Evolutionary conservation across 2,797 vertebrate genomes (phyloP), one percentile per base, ranked within the genome.

Genomic region (Cottoperca gobio): DNA sequence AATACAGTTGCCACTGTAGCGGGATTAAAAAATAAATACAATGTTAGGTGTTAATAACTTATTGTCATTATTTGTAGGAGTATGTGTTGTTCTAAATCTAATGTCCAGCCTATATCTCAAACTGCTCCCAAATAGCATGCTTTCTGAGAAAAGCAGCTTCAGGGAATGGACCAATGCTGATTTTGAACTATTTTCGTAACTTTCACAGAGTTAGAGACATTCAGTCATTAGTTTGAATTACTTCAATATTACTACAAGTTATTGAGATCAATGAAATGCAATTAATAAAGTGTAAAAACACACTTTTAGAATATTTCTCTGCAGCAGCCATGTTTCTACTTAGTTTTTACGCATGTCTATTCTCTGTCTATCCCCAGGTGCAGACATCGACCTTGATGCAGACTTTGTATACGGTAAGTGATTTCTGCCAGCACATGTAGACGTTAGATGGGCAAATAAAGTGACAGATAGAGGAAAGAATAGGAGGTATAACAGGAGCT

Each of bases 401-500:
- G 93, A 94, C 81, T 96, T 95, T 88, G 80, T 88, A 7, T 96
- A 95, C 11, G 95, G 95, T 96, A 74, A 89, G 93, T 71, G 26
- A 55, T 66, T 73, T 77, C 21, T 48, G 2, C 5, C 23, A 69
- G 46, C 8, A 37, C 8, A 66, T 9, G 9, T 43, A 17, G 5
- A 9, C 13, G 16, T 71, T 50, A 55, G 13, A 53, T 11, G 31
- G 13, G 28, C 1, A 70, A 67, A 79, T 24, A 60, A 62, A 59
- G 4, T 12, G 7, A 74, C 13, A 21, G 26, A 49, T 5, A 57
- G 17, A 24, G 14, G 4, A 21, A 57, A 13, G 24, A 67, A n/a
- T 12, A 5, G 17, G 8, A 39, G 24, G 33, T 33, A 33, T 7
- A 8, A 39, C 4, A 40, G 7, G 6, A 46, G 4, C 11, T 17